Conservation (phyloP, 2,888 invertebrate genomes). For the Blera fallax region DNA sequence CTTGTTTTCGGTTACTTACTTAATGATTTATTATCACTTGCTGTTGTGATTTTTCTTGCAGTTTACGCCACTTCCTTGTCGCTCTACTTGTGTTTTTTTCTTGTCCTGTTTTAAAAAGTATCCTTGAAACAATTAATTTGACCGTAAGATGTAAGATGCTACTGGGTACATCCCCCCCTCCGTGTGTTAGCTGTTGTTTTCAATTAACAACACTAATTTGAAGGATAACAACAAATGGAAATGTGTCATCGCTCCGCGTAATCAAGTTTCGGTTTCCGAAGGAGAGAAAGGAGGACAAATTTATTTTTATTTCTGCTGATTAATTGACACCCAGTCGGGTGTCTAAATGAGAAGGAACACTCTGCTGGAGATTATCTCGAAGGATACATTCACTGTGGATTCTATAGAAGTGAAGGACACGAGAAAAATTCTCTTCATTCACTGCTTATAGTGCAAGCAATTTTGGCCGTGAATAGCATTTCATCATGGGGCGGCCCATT, state of each 20-base stretch:
- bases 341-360: background rate
- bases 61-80: background rate
- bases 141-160: too few relatives aligned
- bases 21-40: constrained; percentile 37
- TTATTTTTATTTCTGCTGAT: background rate
- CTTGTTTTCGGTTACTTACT: constrained; percentile 23
- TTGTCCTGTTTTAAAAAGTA: background rate
- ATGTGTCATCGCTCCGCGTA: background rate
- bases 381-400: background rate
- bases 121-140: constrained; percentile 3
- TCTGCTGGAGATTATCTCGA: background rate
- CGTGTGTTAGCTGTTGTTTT: background rate
- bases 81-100: too few relatives aligned
- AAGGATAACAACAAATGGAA: constrained; percentile 3
- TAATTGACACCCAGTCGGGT: too few relatives aligned
- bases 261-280: background rate
- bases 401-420: background rate
- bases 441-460: too few relatives aligned
- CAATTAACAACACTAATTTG: constrained; percentile 5
- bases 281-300: background rate
- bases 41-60: constrained; percentile 27
- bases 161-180: background rate
- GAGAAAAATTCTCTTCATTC: too few relatives aligned
- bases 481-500: background rate
- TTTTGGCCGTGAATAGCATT: too few relatives aligned